Percentiles rank a stretch among this genome's conserved stretches.
These are phyloP conservation scores for Plemyria rubiginata DNA, from an alignment of 2,888 invertebrate species.

Conservation along the genomic window DNA sequence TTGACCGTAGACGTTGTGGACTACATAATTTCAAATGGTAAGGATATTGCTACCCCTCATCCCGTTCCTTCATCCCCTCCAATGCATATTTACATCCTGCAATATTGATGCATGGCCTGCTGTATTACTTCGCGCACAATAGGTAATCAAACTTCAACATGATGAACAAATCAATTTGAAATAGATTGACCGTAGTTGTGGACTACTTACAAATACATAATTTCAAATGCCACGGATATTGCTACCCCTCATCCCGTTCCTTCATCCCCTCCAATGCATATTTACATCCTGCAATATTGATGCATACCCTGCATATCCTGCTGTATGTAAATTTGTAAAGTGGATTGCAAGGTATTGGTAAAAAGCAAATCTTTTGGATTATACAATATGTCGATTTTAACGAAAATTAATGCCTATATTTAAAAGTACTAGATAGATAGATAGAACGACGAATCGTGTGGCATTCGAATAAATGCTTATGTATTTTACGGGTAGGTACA, in stretches of 20 bases:
- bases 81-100: constrained; percentile 29
- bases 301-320: neutral
- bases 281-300: constrained; percentile 16
- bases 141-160: constrained; percentile 27
- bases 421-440: too few relatives aligned
- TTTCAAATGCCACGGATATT: constrained; percentile 34
- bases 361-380: too few relatives aligned
- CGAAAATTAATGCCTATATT: too few relatives aligned
- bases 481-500: too few relatives aligned
- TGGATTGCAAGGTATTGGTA: neutral
- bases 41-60: constrained; percentile 36
- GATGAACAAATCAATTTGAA: constrained; percentile 17
- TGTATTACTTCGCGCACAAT: too few relatives aligned
- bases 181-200: constrained; percentile 7
- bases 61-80: constrained; percentile 2
- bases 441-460: too few relatives aligned
- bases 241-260: constrained; percentile 23
- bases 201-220: constrained; percentile 12
- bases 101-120: neutral
- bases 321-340: too few relatives aligned
- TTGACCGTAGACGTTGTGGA: neutral
- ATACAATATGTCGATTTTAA: too few relatives aligned
- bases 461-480: too few relatives aligned
- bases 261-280: constrained; percentile 23
- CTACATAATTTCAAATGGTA: constrained; percentile 19